Evolutionary conservation across 30 jellyfish, hydroid and myxozoan genomes (phyloP).

Genomic region (Cassiopea andromeda): DNA sequence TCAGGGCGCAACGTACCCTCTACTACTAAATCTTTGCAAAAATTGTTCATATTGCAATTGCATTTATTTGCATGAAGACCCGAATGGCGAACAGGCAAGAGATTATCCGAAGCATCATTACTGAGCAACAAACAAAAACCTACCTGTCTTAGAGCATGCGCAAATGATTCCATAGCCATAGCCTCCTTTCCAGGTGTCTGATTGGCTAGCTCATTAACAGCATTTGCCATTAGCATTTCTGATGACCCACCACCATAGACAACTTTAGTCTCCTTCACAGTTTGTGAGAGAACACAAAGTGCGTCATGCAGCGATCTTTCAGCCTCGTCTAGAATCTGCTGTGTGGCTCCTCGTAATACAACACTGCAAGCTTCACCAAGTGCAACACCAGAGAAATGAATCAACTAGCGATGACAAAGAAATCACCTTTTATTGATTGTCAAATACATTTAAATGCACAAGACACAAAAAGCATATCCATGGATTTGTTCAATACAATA

Average conservation of each 20-base stretch:
- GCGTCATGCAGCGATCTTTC: conserved; percentile 99
- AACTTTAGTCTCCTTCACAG: conserved; percentile 90
- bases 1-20: no score
- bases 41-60: no score
- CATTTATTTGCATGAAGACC: no score
- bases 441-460: no score
- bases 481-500: no score
- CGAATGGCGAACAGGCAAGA: no score
- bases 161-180: conserved; percentile 92
- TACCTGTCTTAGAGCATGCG: conserved; percentile 91
- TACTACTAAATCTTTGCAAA: no score
- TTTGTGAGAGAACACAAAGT: conserved; percentile 88
- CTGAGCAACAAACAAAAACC: no score
- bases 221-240: conserved; percentile 98
- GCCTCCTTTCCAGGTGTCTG: conserved; percentile 98
- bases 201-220: conserved; percentile 87
- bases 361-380: conserved; percentile 99
- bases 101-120: no score
- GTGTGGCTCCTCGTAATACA: conserved; percentile 96
- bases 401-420: conserved; percentile 37
- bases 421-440: background rate
- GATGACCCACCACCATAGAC: conserved; percentile 98
- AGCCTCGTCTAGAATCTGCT: conserved; percentile 96
- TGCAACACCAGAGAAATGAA: conserved; percentile 97
- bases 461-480: no score